Evolutionary conservation across 1,140 invertebrate genomes (phyloP), one percentile per base, ranked within the genome.

Genomic region (Apis florea): DNA sequence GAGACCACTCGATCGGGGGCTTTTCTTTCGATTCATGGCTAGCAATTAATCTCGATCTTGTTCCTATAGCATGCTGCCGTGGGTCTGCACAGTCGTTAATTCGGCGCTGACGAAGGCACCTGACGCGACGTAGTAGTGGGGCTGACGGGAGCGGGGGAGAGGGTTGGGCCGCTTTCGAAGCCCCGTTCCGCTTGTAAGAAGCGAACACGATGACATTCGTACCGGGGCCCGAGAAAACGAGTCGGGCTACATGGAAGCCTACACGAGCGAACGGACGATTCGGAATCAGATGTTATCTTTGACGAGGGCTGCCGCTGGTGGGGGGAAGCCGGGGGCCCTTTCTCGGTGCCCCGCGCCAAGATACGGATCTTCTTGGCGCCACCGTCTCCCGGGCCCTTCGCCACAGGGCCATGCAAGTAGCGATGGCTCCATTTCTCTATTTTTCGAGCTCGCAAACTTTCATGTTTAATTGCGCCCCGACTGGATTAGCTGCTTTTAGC

Each of bases 271-370:
- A 85, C 84, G 90, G 85, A 86, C 89, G 90, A 90, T 90, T 92
- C 90, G 89, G 90, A 92, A 93, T 93, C 92, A 93, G 92, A 92
- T 93, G 91, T 91, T 93, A 93, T 93, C 92, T 92, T 88, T 92
- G 91, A 92, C 90, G 89, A 92, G 91, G 84, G 71, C 84, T 83
- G 84, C 78, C 73, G 82, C 47, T 79, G 80, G 89, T 83, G 82
- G 82, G 80, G 73, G 63, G 75, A 26, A 64, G 54, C 64, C 49
- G 53, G 63, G 58, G 74, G 87, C 81, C 87, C 84, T 88, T 87
- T 88, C 86, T 89, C 75, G 84, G 85, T 84, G 83, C 80, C 90
- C 89, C 90, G 89, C 86, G 89, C 86, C 83, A 87, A 91, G 91
- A 92, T 92, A 92, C 89, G 86, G 84, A 92, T 92, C 91, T 92